A percentile compares a stretch with the other conserved stretches of the same genome.
Evolutionary conservation across 2,113 vertebrate species (phyloP).

Genomic region (Clinocottus analis): DNA sequence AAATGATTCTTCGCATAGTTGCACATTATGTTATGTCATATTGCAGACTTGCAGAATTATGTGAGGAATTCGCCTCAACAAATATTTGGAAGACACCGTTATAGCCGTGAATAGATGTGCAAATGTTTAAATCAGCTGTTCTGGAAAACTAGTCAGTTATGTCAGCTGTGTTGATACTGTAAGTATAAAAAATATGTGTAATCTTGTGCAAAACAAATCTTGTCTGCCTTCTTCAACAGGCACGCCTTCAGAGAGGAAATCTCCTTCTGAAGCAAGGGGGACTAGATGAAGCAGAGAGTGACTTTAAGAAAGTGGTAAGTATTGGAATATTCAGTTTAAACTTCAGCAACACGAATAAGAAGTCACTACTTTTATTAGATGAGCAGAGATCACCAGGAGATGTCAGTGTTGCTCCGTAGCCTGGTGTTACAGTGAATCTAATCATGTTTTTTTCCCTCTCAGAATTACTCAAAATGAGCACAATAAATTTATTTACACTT

Average conservation of each 20-base stretch:
- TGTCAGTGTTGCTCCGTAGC: constrained; percentile 66
- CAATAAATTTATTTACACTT: background rate
- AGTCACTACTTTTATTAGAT: background rate
- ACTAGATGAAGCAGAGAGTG: constrained; percentile 94
- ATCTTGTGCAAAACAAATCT: background rate
- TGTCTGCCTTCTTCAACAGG: constrained; percentile 77
- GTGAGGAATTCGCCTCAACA: background rate
- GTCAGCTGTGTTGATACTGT: constrained; percentile 32
- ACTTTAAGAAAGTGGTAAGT: constrained; percentile 97
- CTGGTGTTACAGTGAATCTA: background rate
- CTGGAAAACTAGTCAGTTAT: constrained; percentile 28
- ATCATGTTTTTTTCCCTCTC: background rate
- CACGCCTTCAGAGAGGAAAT: constrained; percentile 94
- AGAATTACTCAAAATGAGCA: background rate
- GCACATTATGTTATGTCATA: background rate
- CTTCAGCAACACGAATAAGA: background rate
- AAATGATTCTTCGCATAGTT: background rate
- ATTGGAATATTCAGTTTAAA: background rate
- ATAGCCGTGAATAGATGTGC: background rate
- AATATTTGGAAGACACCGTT: background rate
- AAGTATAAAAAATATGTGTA: constrained; percentile 4
- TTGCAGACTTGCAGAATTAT: background rate
- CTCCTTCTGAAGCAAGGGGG: constrained; percentile 95
- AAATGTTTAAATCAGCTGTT: background rate
- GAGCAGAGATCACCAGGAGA: constrained; percentile 56